Conservation (phyloP, 2,113 vertebrate genomes). For the Spilogale gracilis region DNA sequence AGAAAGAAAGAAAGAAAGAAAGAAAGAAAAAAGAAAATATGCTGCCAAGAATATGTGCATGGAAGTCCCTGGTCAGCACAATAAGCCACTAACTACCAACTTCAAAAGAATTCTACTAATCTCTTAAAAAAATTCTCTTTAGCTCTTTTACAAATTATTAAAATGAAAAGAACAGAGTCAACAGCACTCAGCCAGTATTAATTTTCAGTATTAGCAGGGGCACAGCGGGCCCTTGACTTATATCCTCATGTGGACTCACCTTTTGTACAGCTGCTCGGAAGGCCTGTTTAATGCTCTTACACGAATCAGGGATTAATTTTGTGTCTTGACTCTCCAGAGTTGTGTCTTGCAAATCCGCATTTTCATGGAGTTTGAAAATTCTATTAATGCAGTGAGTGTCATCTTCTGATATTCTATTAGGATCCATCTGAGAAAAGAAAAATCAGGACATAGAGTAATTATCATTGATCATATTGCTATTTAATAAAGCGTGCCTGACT, state of each 20-base stretch:
- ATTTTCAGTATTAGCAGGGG: neutral
- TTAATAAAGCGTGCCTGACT: constrained; percentile 40
- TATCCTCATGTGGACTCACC: constrained; percentile 76
- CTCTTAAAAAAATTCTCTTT: neutral
- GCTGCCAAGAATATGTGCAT: neutral
- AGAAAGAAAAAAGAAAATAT: neutral
- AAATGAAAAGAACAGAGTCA: constrained; percentile 46
- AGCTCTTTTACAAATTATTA: constrained; percentile 34
- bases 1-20: neutral
- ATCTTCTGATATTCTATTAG: constrained; percentile 89
- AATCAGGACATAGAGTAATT: neutral
- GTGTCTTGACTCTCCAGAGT: constrained; percentile 85
- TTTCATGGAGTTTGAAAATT: constrained; percentile 87
- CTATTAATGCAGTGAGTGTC: constrained; percentile 87
- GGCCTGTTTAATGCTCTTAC: constrained; percentile 88
- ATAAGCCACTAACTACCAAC: neutral
- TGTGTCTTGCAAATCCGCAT: constrained; percentile 83
- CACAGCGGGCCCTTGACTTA: neutral
- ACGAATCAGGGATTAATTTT: constrained; percentile 87
- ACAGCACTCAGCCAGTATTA: neutral
- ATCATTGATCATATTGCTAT: neutral
- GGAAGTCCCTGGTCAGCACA: neutral
- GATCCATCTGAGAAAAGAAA: constrained; percentile 87
- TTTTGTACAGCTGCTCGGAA: constrained; percentile 88
- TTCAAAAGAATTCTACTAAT: constrained; percentile 40